Conservation (phyloP, 2,113 vertebrate species). For the Takifugu bimaculatus region DNA sequence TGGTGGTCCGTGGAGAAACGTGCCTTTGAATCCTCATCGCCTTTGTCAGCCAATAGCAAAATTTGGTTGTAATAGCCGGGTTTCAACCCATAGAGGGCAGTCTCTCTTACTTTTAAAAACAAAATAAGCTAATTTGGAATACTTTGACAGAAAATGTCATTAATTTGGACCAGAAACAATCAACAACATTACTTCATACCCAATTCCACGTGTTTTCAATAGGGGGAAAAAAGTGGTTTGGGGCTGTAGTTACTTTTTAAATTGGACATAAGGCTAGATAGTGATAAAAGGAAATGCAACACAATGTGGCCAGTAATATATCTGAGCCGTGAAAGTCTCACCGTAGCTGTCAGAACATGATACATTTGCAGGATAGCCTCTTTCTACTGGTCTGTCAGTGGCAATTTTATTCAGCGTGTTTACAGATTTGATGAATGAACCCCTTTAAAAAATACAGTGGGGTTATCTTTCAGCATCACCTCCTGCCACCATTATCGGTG, state of each 20-base stretch:
- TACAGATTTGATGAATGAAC: constrained; percentile 67
- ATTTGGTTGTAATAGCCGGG: no score
- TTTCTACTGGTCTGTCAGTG: constrained; percentile 13
- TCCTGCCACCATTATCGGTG: constrained; percentile 43
- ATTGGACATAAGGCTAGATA: background rate
- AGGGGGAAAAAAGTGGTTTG: constrained; percentile 22
- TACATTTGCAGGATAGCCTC: constrained; percentile 4
- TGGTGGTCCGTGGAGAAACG: no score
- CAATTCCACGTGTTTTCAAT: constrained; percentile 1
- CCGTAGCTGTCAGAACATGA: constrained; percentile 8
- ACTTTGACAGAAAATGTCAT: no score
- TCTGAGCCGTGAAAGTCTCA: background rate
- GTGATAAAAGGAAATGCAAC: background rate
- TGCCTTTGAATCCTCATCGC: no score
- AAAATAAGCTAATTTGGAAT: no score
- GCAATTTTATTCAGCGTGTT: constrained; percentile 46
- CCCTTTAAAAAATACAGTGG: constrained; percentile 57
- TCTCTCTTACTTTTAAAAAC: no score
- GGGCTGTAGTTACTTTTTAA: constrained; percentile 15
- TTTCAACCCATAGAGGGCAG: no score
- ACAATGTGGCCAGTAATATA: background rate
- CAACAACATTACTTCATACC: no score
- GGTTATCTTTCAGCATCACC: constrained; percentile 63
- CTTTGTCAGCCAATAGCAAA: no score
- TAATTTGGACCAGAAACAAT: no score